Evolutionary conservation across 2,113 vertebrate species (phyloP), one percentile per base, ranked within the genome.

Genomic region (Dipodomys spectabilis): DNA sequence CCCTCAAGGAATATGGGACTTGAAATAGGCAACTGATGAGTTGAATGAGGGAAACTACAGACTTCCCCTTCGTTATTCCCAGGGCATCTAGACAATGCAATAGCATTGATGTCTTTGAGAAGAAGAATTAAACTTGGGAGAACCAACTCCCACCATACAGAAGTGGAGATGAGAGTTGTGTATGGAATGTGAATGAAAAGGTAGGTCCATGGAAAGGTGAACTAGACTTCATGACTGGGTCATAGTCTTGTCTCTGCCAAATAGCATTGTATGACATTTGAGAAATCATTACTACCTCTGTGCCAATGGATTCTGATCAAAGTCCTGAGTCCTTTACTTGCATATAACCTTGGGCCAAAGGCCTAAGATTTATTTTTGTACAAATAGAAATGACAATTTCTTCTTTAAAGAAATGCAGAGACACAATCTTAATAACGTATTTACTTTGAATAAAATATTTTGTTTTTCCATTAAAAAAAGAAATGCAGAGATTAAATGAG

Each of bases 261-360:
- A 82, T 11, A 79, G 9, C 7, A 91, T 44, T 73, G 13, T 44
- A 13, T 93, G 80, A 89, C 64, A 65, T 73, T 45, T 68, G 32
- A 35, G 27, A 92, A 57, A 88, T n/a, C 49, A 72, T 78, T 64
- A 62, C 6, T 74, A 80, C 86, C 88, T 90, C n/a, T 35, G 23
- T 35, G 39, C 19, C 49, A 72, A 30, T 10, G 81, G 69, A 78
- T 30, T n/a, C 7, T 30, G 28, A 32, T 73, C 64, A 68, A 45
- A 27, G 30, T 78, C 15, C n/a, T 87, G 7, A 30, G 20, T 79
- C 49, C n/a, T 5, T 88, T 72, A 45, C 57, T 80, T 78, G 28
- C 35, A 65, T 57, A 72, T 68, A 73, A 32, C 20, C 22, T 30
- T 83, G 27, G 8, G 12, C 28, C 80, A 85, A 30, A 62, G 72